Conservation (phyloP, 2,888 invertebrate genomes). For the Bimastos eiseni region DNA sequence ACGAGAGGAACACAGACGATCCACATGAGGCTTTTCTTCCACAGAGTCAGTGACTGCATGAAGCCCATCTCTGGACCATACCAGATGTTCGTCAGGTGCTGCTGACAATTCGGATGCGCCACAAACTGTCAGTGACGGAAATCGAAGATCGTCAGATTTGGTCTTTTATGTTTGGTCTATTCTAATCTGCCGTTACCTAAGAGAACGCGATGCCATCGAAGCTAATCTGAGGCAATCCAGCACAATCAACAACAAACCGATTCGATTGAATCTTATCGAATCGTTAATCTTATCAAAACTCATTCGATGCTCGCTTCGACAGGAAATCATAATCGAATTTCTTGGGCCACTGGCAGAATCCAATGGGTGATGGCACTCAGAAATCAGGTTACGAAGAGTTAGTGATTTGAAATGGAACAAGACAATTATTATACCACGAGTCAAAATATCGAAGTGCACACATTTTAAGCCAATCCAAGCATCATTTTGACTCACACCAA, state of each 20-base stretch:
- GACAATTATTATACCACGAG: not conserved
- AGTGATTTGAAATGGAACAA: not conserved
- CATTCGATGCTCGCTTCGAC: not conserved
- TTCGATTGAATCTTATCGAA: not conserved
- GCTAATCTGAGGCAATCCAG: too few species aligned
- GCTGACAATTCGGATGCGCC: constrained; percentile 76
- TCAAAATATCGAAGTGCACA: not conserved
- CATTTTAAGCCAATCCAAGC: not conserved
- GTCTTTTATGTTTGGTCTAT: not conserved
- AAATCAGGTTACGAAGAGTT: not conserved
- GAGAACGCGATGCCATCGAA: too few species aligned
- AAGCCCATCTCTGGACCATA: constrained; percentile 70
- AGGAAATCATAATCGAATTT: too few species aligned
- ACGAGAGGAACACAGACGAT: constrained; percentile 41
- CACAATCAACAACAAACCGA: not conserved
- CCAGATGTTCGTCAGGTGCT: constrained; percentile 73
- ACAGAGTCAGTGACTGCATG: constrained; percentile 64
- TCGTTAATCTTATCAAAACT: not conserved
- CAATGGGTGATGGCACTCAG: not conserved
- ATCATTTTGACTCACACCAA: not conserved
- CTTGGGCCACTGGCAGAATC: too few species aligned
- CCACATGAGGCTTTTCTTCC: constrained; percentile 60
- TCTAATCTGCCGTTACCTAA: too few species aligned
- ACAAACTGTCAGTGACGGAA: constrained; percentile 67
- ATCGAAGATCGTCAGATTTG: not conserved